Evolutionary conservation across 2,113 vertebrate genomes (phyloP).

Genomic region (Myotis lucifugus): DNA sequence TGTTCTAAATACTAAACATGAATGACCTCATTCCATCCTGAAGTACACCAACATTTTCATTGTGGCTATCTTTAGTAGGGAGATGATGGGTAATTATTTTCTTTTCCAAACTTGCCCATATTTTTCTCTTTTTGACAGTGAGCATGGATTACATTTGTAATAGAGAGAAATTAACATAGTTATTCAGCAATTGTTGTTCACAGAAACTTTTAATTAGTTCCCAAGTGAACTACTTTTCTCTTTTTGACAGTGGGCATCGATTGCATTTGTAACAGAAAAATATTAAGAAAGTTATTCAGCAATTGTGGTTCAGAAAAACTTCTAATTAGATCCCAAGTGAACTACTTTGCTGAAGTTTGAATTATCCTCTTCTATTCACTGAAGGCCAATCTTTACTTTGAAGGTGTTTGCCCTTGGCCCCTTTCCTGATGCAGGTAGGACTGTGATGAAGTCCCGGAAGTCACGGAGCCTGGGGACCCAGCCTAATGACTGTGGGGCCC

Average conservation of each 20-base stretch:
- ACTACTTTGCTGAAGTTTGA: slow-evolving; percentile 46
- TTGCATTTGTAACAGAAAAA: no score
- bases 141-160: neutral
- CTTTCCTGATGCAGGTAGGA: neutral
- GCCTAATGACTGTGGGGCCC: neutral
- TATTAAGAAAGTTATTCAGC: no score
- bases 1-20: neutral
- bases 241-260: no score
- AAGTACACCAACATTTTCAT: neutral
- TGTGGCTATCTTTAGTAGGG: neutral
- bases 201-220: slow-evolving; percentile 64
- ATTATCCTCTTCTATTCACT: no score
- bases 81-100: neutral
- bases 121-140: neutral
- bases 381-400: no score
- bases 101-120: neutral
- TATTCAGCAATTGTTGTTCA: neutral
- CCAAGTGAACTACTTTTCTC: slow-evolving; percentile 12
- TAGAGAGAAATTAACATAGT: neutral
- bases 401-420: no score
- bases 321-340: no score
- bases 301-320: no score
- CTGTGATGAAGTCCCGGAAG: slow-evolving; percentile 16
- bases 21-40: neutral
- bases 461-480: neutral